A percentile compares a stretch with the other conserved stretches of the same genome.
Conservation (phyloP, 2,888 invertebrate genomes). For the Hoplodrina ambigua region DNA sequence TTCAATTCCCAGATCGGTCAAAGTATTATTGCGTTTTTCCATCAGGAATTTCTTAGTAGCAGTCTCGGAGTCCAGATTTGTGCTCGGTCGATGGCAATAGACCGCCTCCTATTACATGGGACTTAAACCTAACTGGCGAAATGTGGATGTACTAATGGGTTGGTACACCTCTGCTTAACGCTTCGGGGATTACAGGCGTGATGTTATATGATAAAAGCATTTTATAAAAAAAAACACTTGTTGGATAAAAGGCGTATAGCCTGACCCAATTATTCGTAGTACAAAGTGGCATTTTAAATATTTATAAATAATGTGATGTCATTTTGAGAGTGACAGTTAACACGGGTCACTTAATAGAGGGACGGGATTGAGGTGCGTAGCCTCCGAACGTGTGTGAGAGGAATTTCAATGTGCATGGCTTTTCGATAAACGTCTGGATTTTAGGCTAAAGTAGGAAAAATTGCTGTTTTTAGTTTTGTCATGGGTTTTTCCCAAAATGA, state of each 20-base stretch:
- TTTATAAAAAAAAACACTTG: slow-evolving; percentile 5
- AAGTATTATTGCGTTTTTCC: too few relatives aligned
- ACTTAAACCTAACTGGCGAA: too few relatives aligned
- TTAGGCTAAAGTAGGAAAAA: slow-evolving; percentile 17
- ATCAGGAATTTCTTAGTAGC: too few relatives aligned
- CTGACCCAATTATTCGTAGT: slow-evolving; percentile 47
- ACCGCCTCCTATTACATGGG: too few relatives aligned
- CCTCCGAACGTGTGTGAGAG: slow-evolving; percentile 42
- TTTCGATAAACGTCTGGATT: slow-evolving; percentile 42
- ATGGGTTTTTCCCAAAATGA: too few relatives aligned
- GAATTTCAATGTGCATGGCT: slow-evolving; percentile 48
- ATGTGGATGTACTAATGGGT: too few relatives aligned
- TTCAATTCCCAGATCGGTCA: too few relatives aligned
- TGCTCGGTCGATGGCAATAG: too few relatives aligned
- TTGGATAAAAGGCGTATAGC: slow-evolving; percentile 18
- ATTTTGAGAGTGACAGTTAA: slow-evolving; percentile 57
- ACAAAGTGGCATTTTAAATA: slow-evolving; percentile 59
- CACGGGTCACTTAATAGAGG: slow-evolving; percentile 63
- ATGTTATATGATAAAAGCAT: neutral
- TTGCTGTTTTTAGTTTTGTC: neutral
- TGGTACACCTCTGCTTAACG: too few relatives aligned
- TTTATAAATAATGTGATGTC: slow-evolving; percentile 58
- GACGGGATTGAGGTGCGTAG: slow-evolving; percentile 37
- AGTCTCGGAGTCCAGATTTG: too few relatives aligned
- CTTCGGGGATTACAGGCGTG: too few relatives aligned